phyloP scores from a whole-genome alignment of 2,113 vertebrate species.

The Bubo scandiacus region DNA sequence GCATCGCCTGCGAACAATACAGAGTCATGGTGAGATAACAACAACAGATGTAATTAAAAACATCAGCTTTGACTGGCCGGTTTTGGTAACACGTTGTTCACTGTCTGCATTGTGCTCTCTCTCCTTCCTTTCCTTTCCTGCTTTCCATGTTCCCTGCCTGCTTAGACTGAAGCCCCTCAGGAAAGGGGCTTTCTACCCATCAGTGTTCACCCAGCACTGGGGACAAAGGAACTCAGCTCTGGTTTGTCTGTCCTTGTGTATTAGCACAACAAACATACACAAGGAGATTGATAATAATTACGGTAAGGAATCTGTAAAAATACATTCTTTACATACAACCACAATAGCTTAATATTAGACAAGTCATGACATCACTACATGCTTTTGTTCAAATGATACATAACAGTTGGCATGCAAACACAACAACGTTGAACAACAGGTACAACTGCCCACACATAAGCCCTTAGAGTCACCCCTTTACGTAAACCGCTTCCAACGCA shows the following conservation, averaged over 20 bases:
- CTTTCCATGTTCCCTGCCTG: not conserved
- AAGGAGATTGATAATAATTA: not conserved
- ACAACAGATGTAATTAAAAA: not conserved
- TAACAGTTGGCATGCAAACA: not conserved
- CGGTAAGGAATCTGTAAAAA: not conserved
- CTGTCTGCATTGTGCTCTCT: not conserved
- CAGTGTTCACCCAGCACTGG: not conserved
- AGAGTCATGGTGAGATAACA: not conserved
- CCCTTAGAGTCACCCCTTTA: not conserved
- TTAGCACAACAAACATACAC: not conserved
- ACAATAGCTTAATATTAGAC: accelerated
- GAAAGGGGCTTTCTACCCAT: accelerated
- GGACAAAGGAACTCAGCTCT: not conserved
- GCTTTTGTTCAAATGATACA: not conserved
- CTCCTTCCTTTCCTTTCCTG: not conserved
- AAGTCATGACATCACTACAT: not conserved
- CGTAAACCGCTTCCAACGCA: not conserved
- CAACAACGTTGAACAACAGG: not conserved
- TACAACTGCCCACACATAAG: not conserved
- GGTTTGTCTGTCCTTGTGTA: not conserved
- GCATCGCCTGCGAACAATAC: not conserved
- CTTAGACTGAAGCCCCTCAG: not conserved
- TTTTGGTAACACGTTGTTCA: not conserved
- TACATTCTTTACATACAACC: accelerated
- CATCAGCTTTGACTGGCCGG: not conserved